These are phyloP conservation scores for Esox lucius DNA, from an alignment of 2,797 vertebrate genomes.

Conservation along the genomic window DNA sequence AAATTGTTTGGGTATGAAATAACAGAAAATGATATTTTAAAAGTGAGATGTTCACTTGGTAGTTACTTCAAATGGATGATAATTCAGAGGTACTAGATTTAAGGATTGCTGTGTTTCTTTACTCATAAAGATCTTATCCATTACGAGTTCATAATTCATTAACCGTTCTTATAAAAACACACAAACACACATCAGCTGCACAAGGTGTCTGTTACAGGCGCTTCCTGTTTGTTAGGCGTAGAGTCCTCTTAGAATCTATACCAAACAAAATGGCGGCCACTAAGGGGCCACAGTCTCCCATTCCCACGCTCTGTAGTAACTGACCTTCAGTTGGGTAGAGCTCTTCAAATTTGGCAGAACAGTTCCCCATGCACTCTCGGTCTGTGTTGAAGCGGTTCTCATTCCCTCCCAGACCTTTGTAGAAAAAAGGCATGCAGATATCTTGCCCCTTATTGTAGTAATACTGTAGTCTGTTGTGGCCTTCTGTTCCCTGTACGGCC, in stretches of 20 bases:
- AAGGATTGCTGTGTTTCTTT: not conserved
- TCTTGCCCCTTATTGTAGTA: not conserved
- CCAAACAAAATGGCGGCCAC: not conserved
- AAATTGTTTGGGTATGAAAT: too few species aligned
- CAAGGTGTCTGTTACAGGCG: not conserved
- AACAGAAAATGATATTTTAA: too few species aligned
- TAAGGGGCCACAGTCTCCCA: not conserved
- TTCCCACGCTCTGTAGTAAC: not conserved
- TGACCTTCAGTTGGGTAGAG: constrained; percentile 12
- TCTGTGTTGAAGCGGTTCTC: constrained; percentile 10
- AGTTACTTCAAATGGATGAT: not conserved
- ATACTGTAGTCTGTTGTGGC: not conserved
- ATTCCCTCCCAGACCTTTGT: constrained; percentile 14
- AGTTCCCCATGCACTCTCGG: constrained; percentile 13
- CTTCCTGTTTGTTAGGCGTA: not conserved
- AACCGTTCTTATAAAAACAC: not conserved
- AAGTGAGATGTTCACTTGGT: too few species aligned
- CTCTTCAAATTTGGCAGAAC: constrained; percentile 3
- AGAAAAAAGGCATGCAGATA: constrained; percentile 12
- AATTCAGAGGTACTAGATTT: not conserved
- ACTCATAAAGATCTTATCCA: not conserved
- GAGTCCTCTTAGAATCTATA: not conserved
- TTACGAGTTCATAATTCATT: not conserved
- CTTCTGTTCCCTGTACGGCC: not conserved
- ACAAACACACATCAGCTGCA: not conserved